Conservation (phyloP, 2,888 invertebrate genomes). For the Bimastos eiseni region DNA sequence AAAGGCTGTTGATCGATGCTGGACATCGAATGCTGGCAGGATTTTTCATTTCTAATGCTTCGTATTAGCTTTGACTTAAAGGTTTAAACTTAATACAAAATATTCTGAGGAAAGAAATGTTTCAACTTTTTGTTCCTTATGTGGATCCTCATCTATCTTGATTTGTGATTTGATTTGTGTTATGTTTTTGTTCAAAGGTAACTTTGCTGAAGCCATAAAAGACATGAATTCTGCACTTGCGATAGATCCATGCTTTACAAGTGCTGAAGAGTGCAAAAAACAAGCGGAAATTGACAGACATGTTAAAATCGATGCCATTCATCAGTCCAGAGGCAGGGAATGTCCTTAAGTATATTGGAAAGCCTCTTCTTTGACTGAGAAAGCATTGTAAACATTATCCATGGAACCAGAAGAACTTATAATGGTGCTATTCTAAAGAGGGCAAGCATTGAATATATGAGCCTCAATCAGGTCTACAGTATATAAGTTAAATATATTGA, state of each 20-base stretch:
- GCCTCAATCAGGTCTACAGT: neutral
- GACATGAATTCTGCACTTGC: constrained; percentile 14
- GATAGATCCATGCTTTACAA: constrained; percentile 13
- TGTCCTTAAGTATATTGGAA: neutral
- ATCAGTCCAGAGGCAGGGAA: neutral
- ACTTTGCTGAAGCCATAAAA: neutral
- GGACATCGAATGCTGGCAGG: no score
- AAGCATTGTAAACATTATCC: neutral
- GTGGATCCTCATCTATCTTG: neutral
- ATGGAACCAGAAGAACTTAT: neutral
- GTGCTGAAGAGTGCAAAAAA: neutral
- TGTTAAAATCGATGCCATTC: neutral
- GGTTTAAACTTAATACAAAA: neutral
- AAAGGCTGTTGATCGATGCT: no score
- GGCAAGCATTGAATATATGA: neutral
- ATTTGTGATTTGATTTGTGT: neutral
- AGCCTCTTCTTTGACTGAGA: neutral
- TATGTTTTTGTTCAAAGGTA: constrained; percentile 10
- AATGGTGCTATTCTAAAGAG: neutral
- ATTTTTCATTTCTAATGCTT: neutral
- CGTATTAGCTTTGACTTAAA: neutral
- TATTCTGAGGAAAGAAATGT: neutral
- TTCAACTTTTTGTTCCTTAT: neutral
- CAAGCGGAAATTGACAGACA: neutral
- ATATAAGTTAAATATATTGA: neutral